Conservation (phyloP, 2,113 vertebrate genomes). For the Thalassoma bifasciatum region DNA sequence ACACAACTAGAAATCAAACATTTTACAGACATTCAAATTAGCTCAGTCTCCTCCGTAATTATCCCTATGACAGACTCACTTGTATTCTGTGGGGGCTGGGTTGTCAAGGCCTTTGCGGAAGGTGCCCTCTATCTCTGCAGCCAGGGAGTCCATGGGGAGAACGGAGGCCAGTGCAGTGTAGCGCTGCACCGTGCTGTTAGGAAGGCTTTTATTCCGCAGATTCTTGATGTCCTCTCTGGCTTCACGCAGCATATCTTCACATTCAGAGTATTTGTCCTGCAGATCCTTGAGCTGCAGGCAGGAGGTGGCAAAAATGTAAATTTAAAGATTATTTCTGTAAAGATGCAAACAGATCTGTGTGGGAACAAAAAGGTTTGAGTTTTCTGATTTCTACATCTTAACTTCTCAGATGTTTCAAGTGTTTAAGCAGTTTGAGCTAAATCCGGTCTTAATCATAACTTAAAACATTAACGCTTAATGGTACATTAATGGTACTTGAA, state of each 20-base stretch:
- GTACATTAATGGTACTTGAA: too few relatives aligned
- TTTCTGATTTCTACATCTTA: too few relatives aligned
- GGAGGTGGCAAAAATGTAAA: conserved; percentile 30
- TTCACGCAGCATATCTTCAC: conserved; percentile 86
- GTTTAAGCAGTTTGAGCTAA: too few relatives aligned
- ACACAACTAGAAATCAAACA: background rate
- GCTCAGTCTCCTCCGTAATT: background rate
- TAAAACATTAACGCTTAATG: too few relatives aligned
- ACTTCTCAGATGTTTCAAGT: too few relatives aligned
- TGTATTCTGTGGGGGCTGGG: conserved; percentile 85
- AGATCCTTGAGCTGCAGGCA: conserved; percentile 85
- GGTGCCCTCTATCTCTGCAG: conserved; percentile 90
- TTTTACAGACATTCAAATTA: too few relatives aligned
- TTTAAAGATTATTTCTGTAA: background rate
- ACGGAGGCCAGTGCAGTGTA: conserved; percentile 82
- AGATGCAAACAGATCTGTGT: background rate
- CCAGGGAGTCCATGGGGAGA: conserved; percentile 90
- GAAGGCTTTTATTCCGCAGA: conserved; percentile 84
- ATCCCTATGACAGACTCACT: conserved; percentile 66
- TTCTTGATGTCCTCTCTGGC: conserved; percentile 88
- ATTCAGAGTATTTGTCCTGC: conserved; percentile 86
- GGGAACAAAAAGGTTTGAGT: too few relatives aligned
- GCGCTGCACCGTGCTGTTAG: conserved; percentile 86
- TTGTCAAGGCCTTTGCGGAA: conserved; percentile 88
- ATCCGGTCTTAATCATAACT: too few relatives aligned